Evolutionary conservation across 2,888 invertebrate genomes (phyloP), one percentile per base, ranked within the genome.

Genomic region (Mycogona germanica): DNA sequence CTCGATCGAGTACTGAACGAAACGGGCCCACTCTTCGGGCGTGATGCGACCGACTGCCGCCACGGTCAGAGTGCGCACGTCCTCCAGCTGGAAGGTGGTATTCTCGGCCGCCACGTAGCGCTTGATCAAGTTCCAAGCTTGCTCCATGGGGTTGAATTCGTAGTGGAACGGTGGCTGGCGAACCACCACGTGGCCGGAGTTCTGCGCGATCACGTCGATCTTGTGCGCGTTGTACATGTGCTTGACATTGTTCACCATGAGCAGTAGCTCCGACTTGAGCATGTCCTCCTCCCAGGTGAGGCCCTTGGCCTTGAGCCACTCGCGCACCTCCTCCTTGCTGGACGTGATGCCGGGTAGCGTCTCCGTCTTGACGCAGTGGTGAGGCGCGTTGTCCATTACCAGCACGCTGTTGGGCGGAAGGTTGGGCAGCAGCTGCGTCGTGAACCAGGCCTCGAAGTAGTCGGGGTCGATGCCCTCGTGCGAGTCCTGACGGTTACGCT

Each of bases 321-420:
- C 25, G 4, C 17, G 14, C 17, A 47, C 30, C 29, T 47, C 47
- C 5, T 14, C 29, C 25, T 47, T 47, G 6, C 21, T 44, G 19
- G 44, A 19, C 23, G 21, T 19, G 44, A 44, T 19, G 25, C 21
- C 44, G 14, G 53, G 53, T 2, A 35, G 19, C 21, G 17, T 2
- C 35, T 53, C 47, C n/a, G 23, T n/a, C n/a, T 53, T 19, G 7
- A 48, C 53, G 14, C 29, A 7, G 25, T 49, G 53, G 42, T 53
- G 25, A 9, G 45, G 35, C 14, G 53, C 53, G 32, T 37, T 49
- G 47, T 53, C 53, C 38, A 53, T 19, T 26, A 53, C 53, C n/a
- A 53, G 35, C 2, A 53, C 48, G 37, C 47, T 49, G 46, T 29
- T 25, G 42, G 30, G 47, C 17, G 46, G 25, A 5, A 53, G 5